phyloP scores from a whole-genome alignment of 1,140 invertebrate genomes.

The Drosophila fuyamai region DNA sequence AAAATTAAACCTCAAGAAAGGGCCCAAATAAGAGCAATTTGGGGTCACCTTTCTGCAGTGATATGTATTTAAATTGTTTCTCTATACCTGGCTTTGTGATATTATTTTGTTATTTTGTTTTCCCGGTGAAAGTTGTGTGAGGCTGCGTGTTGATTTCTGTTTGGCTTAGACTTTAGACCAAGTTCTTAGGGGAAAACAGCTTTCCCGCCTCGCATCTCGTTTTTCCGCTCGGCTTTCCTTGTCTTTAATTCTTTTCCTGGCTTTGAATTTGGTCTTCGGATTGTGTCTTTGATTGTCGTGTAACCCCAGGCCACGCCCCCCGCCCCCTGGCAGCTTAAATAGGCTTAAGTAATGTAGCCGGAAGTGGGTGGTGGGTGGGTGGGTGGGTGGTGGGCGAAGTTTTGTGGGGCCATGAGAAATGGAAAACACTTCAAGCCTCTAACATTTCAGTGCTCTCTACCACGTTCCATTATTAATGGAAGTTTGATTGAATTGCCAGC shows the following conservation, averaged over 20 bases:
- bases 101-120: conserved; percentile 5
- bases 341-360: conserved; percentile 68
- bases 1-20: too few relatives aligned
- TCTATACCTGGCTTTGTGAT: too few relatives aligned
- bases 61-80: too few relatives aligned
- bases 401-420: conserved; percentile 5
- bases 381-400: background rate
- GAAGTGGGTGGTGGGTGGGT: background rate
- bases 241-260: conserved; percentile 49
- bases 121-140: too few relatives aligned
- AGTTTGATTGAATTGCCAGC: conserved; percentile 77
- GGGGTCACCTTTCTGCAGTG: too few relatives aligned
- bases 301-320: conserved; percentile 39
- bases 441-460: conserved; percentile 49
- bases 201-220: conserved; percentile 4
- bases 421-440: conserved; percentile 23
- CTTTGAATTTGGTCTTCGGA: conserved; percentile 42
- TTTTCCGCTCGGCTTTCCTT: conserved; percentile 37
- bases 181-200: conserved; percentile 43
- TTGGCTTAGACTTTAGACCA: conserved; percentile 50
- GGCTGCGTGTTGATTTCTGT: conserved; percentile 39
- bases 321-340: conserved; percentile 46
- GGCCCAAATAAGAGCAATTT: too few relatives aligned
- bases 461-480: conserved; percentile 76
- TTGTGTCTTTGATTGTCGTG: conserved; percentile 62